phyloP scores from a whole-genome alignment of 2,888 invertebrate genomes.

The Erebia aethiops region DNA sequence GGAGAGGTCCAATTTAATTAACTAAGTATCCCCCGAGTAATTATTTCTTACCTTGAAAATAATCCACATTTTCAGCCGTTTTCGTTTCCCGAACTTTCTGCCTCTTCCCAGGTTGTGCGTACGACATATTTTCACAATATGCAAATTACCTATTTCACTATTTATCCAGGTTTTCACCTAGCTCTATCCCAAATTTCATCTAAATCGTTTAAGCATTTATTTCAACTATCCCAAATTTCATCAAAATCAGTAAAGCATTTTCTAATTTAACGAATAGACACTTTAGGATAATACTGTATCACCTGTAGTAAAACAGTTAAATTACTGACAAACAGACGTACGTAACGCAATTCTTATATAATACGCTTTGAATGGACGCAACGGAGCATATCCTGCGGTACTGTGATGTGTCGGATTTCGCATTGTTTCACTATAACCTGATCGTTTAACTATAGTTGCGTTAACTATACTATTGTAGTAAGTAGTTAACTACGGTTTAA shows the following conservation, averaged over 20 bases:
- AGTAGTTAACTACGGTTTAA: slow-evolving; percentile 2
- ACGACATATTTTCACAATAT: slow-evolving; percentile 52
- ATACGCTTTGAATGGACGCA: slow-evolving; percentile 61
- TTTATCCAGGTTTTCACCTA: no score
- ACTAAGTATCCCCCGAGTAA: no score
- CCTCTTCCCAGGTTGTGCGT: slow-evolving; percentile 64
- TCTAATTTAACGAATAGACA: no score
- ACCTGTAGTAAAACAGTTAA: not conserved
- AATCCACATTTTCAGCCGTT: slow-evolving; percentile 58
- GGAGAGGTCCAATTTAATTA: no score
- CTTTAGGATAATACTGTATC: not conserved
- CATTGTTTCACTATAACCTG: slow-evolving; percentile 53
- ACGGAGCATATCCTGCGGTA: slow-evolving; percentile 47
- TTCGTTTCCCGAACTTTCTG: slow-evolving; percentile 67
- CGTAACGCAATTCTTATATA: slow-evolving; percentile 57
- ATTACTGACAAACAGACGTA: slow-evolving; percentile 38
- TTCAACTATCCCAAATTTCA: no score
- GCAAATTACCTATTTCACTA: not conserved
- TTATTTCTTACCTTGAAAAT: slow-evolving; percentile 64
- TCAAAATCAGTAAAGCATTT: no score
- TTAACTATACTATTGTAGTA: not conserved
- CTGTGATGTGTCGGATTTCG: slow-evolving; percentile 39
- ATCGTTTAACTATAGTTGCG: slow-evolving; percentile 14
- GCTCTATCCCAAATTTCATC: no score
- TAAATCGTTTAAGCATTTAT: no score